Evolutionary conservation across 2,888 invertebrate genomes (phyloP), one percentile per base, ranked within the genome.

Genomic region (Pristionchus entomophagus): DNA sequence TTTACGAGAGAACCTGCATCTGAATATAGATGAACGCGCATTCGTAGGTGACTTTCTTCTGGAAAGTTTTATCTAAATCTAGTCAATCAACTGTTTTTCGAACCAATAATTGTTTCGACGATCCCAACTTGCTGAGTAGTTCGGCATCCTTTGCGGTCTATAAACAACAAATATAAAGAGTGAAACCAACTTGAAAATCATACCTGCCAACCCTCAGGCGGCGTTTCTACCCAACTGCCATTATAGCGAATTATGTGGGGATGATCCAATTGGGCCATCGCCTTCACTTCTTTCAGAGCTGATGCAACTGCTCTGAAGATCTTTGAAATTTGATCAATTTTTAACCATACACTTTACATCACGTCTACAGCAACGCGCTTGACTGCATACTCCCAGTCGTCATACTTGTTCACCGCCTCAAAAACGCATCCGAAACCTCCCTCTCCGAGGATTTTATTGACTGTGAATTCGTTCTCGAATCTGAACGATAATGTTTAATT

Each of bases 191-290:
- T 95, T 94, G 97, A 97, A 84, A 96, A 95, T 49, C 95, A 95
- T 91, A 96, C 96, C 94, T 97, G 96, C 97, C 97, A 97, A 12
- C 96, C 96, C 10, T 95, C 94, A 4, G 98, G 97, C 19, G 98
- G 97, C 86, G 96, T 95, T 94, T 99, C 98, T 0, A 97, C 95
- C 99, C 99, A 99, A 0, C 98, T 96, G 95, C 97, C 96, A 94
- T 96, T 97, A 94, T 97, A 99, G 1, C 98, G 95, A 82, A 99
- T 98, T 90, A 99, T 98, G 94, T 97, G 96, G 80, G 96, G 96
- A 94, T 99, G 98, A 89, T 98, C 97, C 86, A 99, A 95, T 94
- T 97, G 97, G 0, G 98, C 98, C 62, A 62, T 62, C 12, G 62
- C 62, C 32, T n/a, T 2, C n/a, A 32, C 62, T 62, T 62, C 62